These are phyloP conservation scores for Mormyrus lacerda DNA, from an alignment of 2,113 vertebrate genomes.

Conservation along the genomic window DNA sequence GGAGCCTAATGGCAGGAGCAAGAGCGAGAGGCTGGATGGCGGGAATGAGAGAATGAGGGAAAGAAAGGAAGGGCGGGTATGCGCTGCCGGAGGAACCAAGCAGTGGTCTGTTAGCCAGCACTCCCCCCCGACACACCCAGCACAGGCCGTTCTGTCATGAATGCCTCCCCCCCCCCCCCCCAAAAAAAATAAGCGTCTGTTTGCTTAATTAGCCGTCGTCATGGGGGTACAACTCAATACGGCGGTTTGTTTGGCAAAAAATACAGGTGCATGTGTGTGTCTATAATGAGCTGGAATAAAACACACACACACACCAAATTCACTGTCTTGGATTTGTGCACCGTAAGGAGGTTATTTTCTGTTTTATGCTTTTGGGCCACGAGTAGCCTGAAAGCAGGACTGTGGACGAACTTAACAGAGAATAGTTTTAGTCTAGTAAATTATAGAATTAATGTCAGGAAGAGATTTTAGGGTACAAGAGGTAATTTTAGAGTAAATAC, in stretches of 20 bases:
- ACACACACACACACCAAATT: not conserved
- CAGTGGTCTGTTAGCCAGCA: slow-evolving; percentile 67
- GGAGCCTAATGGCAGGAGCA: slow-evolving; percentile 33
- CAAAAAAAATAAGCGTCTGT: not conserved
- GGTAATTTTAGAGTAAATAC: slow-evolving; percentile 2
- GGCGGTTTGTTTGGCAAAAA: not conserved
- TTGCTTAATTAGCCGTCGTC: not conserved
- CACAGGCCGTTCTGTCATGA: slow-evolving; percentile 57
- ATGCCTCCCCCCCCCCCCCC: not conserved
- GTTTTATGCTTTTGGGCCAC: not conserved
- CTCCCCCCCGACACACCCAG: slow-evolving; percentile 31
- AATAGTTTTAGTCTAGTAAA: slow-evolving; percentile 12
- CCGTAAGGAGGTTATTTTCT: not conserved
- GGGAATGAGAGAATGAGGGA: slow-evolving; percentile 44
- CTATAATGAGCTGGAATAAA: not conserved
- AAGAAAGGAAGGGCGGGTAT: slow-evolving; percentile 28
- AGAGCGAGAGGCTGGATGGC: not conserved
- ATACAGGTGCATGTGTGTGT: not conserved
- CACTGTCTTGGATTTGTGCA: not conserved
- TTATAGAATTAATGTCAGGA: not conserved
- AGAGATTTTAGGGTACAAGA: not conserved
- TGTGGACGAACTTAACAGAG: not conserved
- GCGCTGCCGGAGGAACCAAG: slow-evolving; percentile 62
- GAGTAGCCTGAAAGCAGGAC: not conserved
- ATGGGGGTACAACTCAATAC: not conserved